These are phyloP conservation scores for Lycocerus yunnanus DNA, from an alignment of 2,888 invertebrate genomes.

Conservation along the genomic window DNA sequence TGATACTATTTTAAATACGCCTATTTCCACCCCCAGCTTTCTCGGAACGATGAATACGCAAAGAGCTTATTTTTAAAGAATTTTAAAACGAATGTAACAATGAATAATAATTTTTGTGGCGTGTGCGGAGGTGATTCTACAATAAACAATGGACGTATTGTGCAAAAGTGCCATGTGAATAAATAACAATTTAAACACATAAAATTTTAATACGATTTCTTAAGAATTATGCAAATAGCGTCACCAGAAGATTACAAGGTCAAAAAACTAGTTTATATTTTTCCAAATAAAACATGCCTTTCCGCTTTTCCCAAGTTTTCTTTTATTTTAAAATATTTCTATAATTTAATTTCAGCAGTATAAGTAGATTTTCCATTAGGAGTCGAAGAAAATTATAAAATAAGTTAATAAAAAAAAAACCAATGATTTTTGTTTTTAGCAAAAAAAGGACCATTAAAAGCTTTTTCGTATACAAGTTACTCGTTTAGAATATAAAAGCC, in stretches of 20 bases:
- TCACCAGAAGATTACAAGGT: background rate
- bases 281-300: no score
- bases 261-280: background rate
- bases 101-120: background rate
- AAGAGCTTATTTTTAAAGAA: background rate
- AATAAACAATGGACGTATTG: background rate
- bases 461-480: background rate
- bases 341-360: no score
- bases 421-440: background rate
- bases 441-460: background rate
- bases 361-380: background rate
- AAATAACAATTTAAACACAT: background rate
- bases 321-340: no score
- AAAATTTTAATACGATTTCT: background rate
- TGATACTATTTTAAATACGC: background rate
- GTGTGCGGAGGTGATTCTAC: background rate
- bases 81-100: background rate
- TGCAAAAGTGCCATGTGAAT: background rate
- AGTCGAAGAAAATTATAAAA: background rate
- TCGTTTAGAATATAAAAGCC: slow-evolving; percentile 18
- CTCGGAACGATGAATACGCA: background rate
- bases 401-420: background rate
- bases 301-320: no score
- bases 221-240: background rate
- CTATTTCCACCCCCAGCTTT: background rate